Evolutionary conservation across 2,888 invertebrate species (phyloP), one percentile per base, ranked within the genome.

Genomic region (Auanema sp.): DNA sequence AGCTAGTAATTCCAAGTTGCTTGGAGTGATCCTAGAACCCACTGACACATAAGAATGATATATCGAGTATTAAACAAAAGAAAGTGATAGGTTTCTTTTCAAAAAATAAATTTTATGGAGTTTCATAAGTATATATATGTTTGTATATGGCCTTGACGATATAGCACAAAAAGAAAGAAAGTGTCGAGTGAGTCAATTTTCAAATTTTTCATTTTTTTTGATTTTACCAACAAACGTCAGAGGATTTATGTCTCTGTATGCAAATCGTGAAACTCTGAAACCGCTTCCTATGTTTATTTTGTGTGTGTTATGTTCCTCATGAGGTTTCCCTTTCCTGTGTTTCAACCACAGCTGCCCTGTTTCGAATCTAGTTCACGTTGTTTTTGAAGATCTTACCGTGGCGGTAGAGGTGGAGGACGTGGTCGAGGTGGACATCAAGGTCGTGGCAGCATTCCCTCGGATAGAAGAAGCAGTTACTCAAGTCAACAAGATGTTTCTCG

Each of bases 361-460:
- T n/a, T n/a, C n/a, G n/a, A n/a, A n/a, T n/a, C n/a, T n/a, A 33
- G 33, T 49, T 33, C 12, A 23, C 16, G 11, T 18, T 11, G 50
- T 23, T 10, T 43, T 16, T 2, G 40, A 40, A 24, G 56, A 14
- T 40, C 21, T 18, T 16, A n/a, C 24, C 56, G 56, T 40, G 56
- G 56, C n/a, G 41, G 55, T 16, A 14, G 55, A 11, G 41, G 56
- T 8, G 59, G 59, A 40, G 43, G 51, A 18, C 16, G 50, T 33
- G 58, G 43, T 51, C 42, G 58, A 50, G 25, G 58, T 47, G 47
- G 47, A 16, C 21, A 47, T 47, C 47, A 21, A 21, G 47, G 47
- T 18, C 16, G 33, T 33, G 33, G 33, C 33, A 33, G 33, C 33
- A 33, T 33, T 8, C 33, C 33, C 33, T 33, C 16, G 47, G 47